A percentile compares a stretch with the other conserved stretches of the same genome.
Conservation (phyloP, 2,888 invertebrate genomes). For the Chloromyia formosa region DNA sequence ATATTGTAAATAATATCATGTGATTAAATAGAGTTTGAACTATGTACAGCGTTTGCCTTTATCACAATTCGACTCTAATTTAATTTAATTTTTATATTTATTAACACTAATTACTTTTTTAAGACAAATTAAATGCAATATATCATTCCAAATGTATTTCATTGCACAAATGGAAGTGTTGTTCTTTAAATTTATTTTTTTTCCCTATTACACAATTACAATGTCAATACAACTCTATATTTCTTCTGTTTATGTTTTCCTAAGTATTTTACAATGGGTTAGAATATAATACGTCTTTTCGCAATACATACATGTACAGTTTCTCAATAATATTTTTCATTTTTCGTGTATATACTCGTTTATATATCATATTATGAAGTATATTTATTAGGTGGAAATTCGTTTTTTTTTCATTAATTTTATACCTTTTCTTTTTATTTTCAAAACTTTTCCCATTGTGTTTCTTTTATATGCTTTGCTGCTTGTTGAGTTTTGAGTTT, state of each 20-base stretch:
- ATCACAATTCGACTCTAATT: neutral
- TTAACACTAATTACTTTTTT: too few relatives aligned
- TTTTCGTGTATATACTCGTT: neutral
- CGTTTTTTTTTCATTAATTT: neutral
- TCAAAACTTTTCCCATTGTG: neutral
- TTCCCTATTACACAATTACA: neutral
- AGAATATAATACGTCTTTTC: slow-evolving; percentile 39
- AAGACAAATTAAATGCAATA: too few relatives aligned
- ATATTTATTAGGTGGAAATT: slow-evolving; percentile 30
- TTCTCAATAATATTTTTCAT: slow-evolving; percentile 10
- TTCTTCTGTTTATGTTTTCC: neutral
- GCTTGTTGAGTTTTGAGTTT: neutral
- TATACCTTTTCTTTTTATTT: neutral
- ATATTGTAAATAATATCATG: slow-evolving; percentile 9
- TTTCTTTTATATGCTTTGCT: neutral
- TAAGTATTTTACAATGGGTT: slow-evolving; percentile 18
- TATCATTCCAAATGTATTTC: too few relatives aligned
- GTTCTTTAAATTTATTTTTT: too few relatives aligned
- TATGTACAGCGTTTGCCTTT: neutral
- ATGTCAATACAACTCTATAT: neutral
- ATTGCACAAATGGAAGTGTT: too few relatives aligned
- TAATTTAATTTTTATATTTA: neutral
- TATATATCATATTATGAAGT: neutral
- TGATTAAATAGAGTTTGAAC: neutral
- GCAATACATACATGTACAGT: slow-evolving; percentile 17